Base-by-base conservation (phyloP, 2,888 invertebrate genomes). In the Hylaea fasciaria region DNA sequence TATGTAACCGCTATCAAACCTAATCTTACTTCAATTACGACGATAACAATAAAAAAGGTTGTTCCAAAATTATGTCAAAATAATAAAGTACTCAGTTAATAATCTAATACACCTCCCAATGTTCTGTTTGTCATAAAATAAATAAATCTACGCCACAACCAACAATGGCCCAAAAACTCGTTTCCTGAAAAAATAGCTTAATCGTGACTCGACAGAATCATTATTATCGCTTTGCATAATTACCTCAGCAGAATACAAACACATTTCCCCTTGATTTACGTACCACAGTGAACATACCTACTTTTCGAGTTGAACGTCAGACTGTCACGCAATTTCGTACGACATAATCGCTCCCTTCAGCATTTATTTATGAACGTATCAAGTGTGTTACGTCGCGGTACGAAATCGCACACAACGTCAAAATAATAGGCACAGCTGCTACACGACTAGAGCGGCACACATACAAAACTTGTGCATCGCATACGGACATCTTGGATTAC, bases 391-490 rank as follows among this genome's bases (percentile, higher is more conserved):
- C 49, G 69, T 80, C 83, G 64, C 60, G 68, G 79, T 75, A 82
- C 59, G 70, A 74, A 73, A 75, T 77, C 79, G 78, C 89, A 87
- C 88, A 89, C 90, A 82, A 73, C 76, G 71, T 73, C 79, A 81
- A 74, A 85, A 87, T 88, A 91, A 91, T 89, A 89, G 87, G 84
- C 87, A 87, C 91, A 92, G 90, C 91, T 91, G 91, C 90, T 87
- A 86, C 84, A 83, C 77, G 77, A 75, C 72, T 77, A 75, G 76
- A 79, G 61, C 22, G 52, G 71, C 85, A 83, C 89, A 88, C 89
- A 81, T 63, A 82, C 72, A 77, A 73, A 22, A 78, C 74, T 68
- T 81, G 78, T 89, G 90, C 90, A 90, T 86, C 89, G 85, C 85
- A 89, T 81, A 85, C 89, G 72, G 84, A 82, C 86, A 83, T 83